Base-by-base conservation (phyloP, 1,140 invertebrate species). In the Yoshiicerus persimilis region DNA sequence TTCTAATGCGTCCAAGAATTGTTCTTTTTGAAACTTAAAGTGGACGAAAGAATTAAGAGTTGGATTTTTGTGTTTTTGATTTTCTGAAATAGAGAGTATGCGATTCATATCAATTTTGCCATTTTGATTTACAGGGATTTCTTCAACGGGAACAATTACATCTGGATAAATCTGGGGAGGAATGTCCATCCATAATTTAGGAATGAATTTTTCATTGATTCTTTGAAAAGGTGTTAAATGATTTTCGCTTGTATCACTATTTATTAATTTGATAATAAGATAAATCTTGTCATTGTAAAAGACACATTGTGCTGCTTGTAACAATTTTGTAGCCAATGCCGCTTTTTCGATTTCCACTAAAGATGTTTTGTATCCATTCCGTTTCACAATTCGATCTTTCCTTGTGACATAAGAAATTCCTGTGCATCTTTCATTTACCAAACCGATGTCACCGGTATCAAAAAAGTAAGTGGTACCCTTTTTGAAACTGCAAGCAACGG, bases 291-390 rank as follows among this genome's bases (percentile, higher is more conserved):
- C 32, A 94, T 87, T 38, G 30, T 38, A 38, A n/a, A 38, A 80
- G n/a, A 38, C 20, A 36, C 32, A 80, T 0, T 32, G 30, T 80
- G 75, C 75, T 8, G 75, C 38, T 20, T 32, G 16, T 16, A 80
- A n/a, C 9, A 34, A 34, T 20, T 90, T 93, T 93, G 32, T 92
- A 91, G 91, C 93, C 94, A 88, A 92, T 92, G 87, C 92, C 92
- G 34, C 95, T 90, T 92, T 91, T 92, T 96, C 94, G 75, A 97
- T 93, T 83, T 93, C 91, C 36, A 92, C 91, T 36, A 96, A 92
- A 91, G 94, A 94, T 25, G 96, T 91, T 92, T 95, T 95, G 89
- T 95, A 93, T 2, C 96, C 96, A 92, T 95, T 95, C 92, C 96
- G 92, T 93, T 97, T 97, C n/a, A 96, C 93, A 56, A 94, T 92